Evolutionary conservation across 1,140 invertebrate species (phyloP).

Genomic region (Pentalonia nigronervosa): DNA sequence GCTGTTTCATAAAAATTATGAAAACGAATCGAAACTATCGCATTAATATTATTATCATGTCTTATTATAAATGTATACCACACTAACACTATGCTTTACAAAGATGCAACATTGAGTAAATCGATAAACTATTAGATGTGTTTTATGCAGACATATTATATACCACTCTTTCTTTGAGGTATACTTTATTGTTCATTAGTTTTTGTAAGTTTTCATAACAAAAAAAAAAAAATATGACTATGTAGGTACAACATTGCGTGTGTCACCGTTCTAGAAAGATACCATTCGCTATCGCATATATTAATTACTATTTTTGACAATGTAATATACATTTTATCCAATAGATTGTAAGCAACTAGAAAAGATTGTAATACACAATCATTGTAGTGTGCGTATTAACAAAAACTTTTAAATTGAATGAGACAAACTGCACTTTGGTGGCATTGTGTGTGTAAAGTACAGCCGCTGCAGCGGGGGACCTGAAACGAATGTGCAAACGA

Average conservation of each 20-base stretch:
- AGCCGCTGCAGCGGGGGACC: not conserved
- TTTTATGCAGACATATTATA: not conserved
- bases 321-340: not conserved
- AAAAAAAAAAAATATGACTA: not conserved
- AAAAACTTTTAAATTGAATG: slow-evolving; percentile 11
- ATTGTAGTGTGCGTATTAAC: not conserved
- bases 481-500: not conserved
- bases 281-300: not conserved
- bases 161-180: too few species aligned
- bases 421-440: not conserved
- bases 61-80: not conserved
- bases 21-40: not conserved
- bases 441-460: not conserved
- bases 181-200: not conserved
- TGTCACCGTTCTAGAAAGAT: not conserved
- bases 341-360: not conserved
- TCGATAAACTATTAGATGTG: not conserved
- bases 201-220: not conserved
- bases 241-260: not conserved
- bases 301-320: not conserved
- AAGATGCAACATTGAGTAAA: not conserved
- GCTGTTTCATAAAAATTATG: not conserved
- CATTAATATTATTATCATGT: not conserved
- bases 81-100: not conserved
- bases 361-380: not conserved